These are phyloP conservation scores for Patella caerulea DNA, from an alignment of 2,888 invertebrate genomes.

Conservation along the genomic window DNA sequence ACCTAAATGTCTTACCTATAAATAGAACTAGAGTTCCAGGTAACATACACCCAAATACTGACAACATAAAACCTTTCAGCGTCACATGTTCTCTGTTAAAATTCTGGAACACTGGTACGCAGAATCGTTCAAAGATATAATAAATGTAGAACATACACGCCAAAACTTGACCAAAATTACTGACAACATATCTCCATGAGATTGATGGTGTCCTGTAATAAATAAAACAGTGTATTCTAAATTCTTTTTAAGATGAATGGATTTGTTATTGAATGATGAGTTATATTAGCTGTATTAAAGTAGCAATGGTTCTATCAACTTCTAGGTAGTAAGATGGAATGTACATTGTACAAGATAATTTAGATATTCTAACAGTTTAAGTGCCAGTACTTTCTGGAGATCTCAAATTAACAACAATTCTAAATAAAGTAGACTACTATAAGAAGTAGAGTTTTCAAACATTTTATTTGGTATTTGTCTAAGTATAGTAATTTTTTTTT, in stretches of 20 bases:
- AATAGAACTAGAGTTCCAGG: slow-evolving; percentile 77
- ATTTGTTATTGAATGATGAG: neutral
- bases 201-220: slow-evolving; percentile 79
- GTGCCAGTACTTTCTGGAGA: too few species aligned
- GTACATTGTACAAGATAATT: too few species aligned
- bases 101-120: slow-evolving; percentile 78
- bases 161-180: slow-evolving; percentile 82
- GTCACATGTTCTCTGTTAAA: slow-evolving; percentile 69
- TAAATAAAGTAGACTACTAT: too few species aligned
- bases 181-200: slow-evolving; percentile 82
- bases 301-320: too few species aligned
- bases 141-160: slow-evolving; percentile 86
- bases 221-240: neutral
- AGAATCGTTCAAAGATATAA: slow-evolving; percentile 85
- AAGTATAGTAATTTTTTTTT: too few species aligned
- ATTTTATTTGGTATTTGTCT: too few species aligned
- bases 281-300: too few species aligned
- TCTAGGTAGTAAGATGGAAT: too few species aligned
- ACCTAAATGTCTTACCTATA: slow-evolving; percentile 56
- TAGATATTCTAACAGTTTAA: too few species aligned
- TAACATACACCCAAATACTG: slow-evolving; percentile 82
- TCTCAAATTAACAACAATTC: too few species aligned
- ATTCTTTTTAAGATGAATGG: neutral
- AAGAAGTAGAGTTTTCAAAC: too few species aligned
- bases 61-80: slow-evolving; percentile 71